These are phyloP conservation scores for Brachyhypopomus gauderio DNA, from an alignment of 2,113 vertebrate species.

Conservation along the genomic window DNA sequence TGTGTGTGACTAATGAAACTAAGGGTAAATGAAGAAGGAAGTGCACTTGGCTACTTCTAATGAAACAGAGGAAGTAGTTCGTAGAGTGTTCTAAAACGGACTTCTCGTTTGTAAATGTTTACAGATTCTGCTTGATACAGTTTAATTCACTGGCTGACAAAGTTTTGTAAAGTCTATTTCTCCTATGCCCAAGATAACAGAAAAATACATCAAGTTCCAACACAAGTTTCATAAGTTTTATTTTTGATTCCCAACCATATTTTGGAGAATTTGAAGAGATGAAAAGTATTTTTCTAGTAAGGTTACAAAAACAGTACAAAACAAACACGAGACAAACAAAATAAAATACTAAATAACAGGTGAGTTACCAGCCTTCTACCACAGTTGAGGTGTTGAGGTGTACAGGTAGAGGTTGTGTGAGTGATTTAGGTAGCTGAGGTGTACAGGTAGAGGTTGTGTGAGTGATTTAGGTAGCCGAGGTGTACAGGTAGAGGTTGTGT, in stretches of 20 bases:
- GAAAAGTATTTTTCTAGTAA: background rate
- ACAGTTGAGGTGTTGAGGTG: no score
- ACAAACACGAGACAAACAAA: background rate
- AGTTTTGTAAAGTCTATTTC: background rate
- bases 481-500: no score
- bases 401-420: no score
- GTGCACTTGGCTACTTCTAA: conserved; percentile 5
- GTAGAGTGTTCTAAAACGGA: background rate
- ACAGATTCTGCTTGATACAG: background rate
- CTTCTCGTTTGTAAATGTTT: background rate
- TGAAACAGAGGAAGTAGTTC: conserved; percentile 13
- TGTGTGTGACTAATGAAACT: background rate
- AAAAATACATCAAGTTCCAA: background rate
- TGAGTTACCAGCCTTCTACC: no score
- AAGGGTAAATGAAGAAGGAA: conserved; percentile 17
- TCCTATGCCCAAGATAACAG: background rate
- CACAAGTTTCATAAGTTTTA: background rate
- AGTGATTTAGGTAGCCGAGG: no score
- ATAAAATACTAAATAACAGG: no score
- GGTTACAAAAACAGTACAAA: background rate
- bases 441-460: no score
- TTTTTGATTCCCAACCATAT: background rate
- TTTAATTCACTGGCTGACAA: background rate
- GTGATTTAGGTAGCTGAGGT: no score
- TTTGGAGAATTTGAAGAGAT: background rate